Base-by-base conservation (phyloP, 1,140 invertebrate species). In the Phortica variegata region DNA sequence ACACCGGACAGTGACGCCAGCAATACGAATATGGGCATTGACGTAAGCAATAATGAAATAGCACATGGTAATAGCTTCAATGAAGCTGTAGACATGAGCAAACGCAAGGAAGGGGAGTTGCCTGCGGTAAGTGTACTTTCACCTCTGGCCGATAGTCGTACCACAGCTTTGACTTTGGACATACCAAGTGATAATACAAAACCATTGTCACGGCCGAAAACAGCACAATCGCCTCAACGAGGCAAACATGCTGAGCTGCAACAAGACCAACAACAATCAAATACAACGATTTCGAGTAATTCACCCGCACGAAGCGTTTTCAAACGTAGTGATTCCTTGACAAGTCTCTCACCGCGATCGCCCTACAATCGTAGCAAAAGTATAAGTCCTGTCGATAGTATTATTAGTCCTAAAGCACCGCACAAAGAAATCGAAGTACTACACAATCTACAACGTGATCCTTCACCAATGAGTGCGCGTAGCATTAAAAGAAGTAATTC, bases 1-100 rank as follows among this genome's bases (percentile, higher is more conserved):
- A 91, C 89, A 10, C 89, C 89, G 1, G 89, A 91, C 53, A 89
- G 87, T 61, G 88, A 90, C 56, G 83, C 79, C 57, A 60, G 80
- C 56, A 53, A 54, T 3, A 47, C 55, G 2, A 60, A 55, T 34
- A n/a, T 12, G 80, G 78, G 82, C 53, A 77, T 76, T 32, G 79
- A 81, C 43, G 58, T 56, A 36, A 36, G 15, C 10, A 18, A 45
- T 45, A 33, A 20, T 43, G 16, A 17, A 20, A 44, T 17, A 44
- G 31, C 17, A 34, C 33, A 31, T 31, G 29, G n/a, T 31, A 31
- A 31, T 31, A 31, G 29, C 17, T 43, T 31, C n/a, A 31, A 31
- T 31, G 29, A 8, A 15, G 16, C 34, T 7, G 12, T 13, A 37
- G 16, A 37, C 6, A 7, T 15, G 13, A 13, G 5, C 16, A 29